phyloP scores from a whole-genome alignment of 2,888 invertebrate species.

The Griposia aprilina region DNA sequence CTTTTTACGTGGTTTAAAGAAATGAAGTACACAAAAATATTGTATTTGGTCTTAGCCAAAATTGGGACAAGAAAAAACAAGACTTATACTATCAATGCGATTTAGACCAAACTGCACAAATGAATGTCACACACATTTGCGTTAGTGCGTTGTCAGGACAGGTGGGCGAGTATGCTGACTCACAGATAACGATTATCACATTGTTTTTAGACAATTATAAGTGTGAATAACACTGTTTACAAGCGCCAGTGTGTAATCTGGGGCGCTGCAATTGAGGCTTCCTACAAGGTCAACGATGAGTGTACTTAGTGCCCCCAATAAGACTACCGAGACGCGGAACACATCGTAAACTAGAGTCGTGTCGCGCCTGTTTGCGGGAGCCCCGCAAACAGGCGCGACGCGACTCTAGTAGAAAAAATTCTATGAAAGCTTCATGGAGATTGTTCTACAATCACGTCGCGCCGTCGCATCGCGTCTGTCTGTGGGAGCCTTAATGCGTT shows the following conservation, averaged over 20 bases:
- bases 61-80: conserved; percentile 15
- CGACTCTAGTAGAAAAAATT: no score
- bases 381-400: no score
- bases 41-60: conserved; percentile 25
- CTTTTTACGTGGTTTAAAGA: conserved; percentile 41
- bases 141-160: conserved; percentile 64
- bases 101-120: conserved; percentile 42
- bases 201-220: conserved; percentile 67
- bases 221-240: conserved; percentile 72
- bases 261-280: conserved; percentile 71
- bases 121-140: conserved; percentile 50
- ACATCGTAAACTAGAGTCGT: conserved; percentile 34
- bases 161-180: conserved; percentile 74
- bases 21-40: conserved; percentile 30
- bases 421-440: no score
- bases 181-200: conserved; percentile 74
- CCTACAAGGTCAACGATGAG: conserved; percentile 71
- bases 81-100: conserved; percentile 5
- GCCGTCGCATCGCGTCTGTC: no score
- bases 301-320: conserved; percentile 58
- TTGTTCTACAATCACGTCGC: no score
- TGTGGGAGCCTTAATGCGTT: conserved; percentile 19
- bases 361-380: no score
- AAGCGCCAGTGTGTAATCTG: conserved; percentile 69
- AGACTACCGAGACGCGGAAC: conserved; percentile 29